Evolutionary conservation across 2,113 vertebrate species (phyloP).

Genomic region (Telmatochromis brichardi): DNA sequence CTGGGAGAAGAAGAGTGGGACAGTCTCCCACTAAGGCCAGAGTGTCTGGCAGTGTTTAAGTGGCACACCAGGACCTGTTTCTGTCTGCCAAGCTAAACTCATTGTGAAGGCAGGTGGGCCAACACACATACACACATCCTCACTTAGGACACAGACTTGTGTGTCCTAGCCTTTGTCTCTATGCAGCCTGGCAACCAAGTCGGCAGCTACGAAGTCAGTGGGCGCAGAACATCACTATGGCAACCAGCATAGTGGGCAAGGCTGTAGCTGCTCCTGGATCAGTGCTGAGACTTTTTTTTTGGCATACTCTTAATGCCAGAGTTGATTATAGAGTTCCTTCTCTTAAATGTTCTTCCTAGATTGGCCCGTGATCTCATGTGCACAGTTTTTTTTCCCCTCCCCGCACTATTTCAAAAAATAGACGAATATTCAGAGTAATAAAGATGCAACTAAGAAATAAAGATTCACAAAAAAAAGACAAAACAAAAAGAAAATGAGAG

Average conservation of each 20-base stretch:
- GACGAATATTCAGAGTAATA: constrained; percentile 37
- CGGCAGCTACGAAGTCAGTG: constrained; percentile 54
- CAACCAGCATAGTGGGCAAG: constrained; percentile 60
- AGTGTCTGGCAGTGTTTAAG: constrained; percentile 63
- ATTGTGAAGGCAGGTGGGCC: constrained; percentile 64
- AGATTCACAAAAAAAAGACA: constrained; percentile 25
- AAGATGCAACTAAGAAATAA: constrained; percentile 34
- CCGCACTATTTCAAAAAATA: constrained; percentile 36
- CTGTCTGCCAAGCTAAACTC: constrained; percentile 65
- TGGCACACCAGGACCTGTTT: constrained; percentile 50
- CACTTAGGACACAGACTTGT: constrained; percentile 60
- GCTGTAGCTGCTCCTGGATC: constrained; percentile 57
- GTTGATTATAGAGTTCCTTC: constrained; percentile 45
- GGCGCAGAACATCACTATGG: constrained; percentile 56
- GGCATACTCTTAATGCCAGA: constrained; percentile 37
- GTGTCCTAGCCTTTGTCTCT: constrained; percentile 61
- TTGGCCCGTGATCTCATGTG: constrained; percentile 22
- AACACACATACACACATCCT: constrained; percentile 51
- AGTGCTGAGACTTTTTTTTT: constrained; percentile 51
- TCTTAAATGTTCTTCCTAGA: constrained; percentile 43
- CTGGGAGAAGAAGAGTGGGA: constrained; percentile 18
- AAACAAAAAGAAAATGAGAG: constrained; percentile 6
- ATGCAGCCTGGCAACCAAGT: constrained; percentile 57
- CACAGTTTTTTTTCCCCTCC: neutral
- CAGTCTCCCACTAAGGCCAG: constrained; percentile 53